Evolutionary conservation across 2,113 vertebrate genomes (phyloP).

Genomic region (Pseudopipra pipra): DNA sequence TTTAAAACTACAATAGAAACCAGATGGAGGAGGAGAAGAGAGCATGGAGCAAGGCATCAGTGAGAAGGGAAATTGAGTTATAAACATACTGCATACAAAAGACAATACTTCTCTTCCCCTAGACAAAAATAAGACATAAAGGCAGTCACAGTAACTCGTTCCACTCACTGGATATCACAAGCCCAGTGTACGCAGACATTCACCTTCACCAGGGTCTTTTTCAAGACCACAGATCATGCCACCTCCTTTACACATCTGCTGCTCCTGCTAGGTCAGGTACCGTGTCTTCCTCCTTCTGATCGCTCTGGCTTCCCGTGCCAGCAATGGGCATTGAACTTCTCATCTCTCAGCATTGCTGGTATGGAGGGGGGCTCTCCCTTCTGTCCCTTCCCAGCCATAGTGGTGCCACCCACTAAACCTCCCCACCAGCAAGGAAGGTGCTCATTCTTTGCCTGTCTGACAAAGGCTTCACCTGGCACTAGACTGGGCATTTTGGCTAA

Average conservation of each 20-base stretch:
- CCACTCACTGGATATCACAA: not conserved
- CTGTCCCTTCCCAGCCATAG: not conserved
- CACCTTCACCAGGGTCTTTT: not conserved
- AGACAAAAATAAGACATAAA: conserved; percentile 58
- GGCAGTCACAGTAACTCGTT: not conserved
- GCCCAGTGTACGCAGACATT: not conserved
- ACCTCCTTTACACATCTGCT: not conserved
- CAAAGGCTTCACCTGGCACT: not conserved
- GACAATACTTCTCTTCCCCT: conserved; percentile 55
- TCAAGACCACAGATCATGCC: not conserved
- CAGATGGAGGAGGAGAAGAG: conserved; percentile 65
- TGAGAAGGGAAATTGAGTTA: conserved; percentile 57
- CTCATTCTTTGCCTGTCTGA: not conserved
- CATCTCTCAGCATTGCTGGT: accelerated
- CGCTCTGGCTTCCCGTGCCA: not conserved
- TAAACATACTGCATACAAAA: conserved; percentile 55
- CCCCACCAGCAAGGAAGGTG: not conserved
- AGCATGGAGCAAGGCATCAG: not conserved
- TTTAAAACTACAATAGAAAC: conserved; percentile 72
- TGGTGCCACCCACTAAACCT: not conserved
- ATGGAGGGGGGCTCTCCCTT: not conserved
- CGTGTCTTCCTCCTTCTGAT: accelerated
- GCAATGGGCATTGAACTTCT: accelerated
- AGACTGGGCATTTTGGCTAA: not conserved
- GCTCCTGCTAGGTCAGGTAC: not conserved